Conservation (phyloP, 1,140 invertebrate species). For the Babylonia areolata region DNA sequence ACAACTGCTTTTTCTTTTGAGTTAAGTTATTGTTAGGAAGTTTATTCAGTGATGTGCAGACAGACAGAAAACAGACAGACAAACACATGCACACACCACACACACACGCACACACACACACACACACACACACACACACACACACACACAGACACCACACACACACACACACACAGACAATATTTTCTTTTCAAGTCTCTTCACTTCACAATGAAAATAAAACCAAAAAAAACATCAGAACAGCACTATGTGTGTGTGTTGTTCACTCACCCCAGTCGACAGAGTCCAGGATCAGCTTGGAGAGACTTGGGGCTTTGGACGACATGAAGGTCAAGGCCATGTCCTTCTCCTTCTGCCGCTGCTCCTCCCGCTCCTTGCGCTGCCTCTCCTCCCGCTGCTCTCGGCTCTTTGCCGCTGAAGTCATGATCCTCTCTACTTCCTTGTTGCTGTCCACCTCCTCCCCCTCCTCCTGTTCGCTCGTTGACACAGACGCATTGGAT, state of each 20-base stretch:
- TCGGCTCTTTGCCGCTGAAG: not conserved
- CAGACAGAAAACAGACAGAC: conserved; percentile 7
- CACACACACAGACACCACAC: conserved; percentile 7
- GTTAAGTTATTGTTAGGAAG: too few relatives aligned
- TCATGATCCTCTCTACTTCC: conserved; percentile 4
- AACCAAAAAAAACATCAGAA: not conserved
- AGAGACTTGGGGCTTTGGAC: not conserved
- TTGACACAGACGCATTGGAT: not conserved
- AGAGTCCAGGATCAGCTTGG: not conserved
- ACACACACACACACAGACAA: not conserved
- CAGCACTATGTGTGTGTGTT: too few relatives aligned
- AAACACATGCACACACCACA: conserved; percentile 8
- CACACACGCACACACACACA: conserved; percentile 18
- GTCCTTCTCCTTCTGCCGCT: not conserved
- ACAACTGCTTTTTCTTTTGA: too few relatives aligned
- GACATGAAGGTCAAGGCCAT: conserved; percentile 23
- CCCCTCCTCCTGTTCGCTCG: not conserved
- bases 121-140: conserved; percentile 6
- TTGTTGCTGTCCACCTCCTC: conserved; percentile 9
- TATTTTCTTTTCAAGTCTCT: not conserved
- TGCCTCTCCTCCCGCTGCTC: conserved; percentile 8
- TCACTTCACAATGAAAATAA: too few relatives aligned
- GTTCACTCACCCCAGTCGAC: conserved; percentile 28
- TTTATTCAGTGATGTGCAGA: too few relatives aligned
- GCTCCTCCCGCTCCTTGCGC: not conserved